These are phyloP conservation scores for Microcaecilia unicolor DNA, from an alignment of 2,797 vertebrate species.

Conservation along the genomic window DNA sequence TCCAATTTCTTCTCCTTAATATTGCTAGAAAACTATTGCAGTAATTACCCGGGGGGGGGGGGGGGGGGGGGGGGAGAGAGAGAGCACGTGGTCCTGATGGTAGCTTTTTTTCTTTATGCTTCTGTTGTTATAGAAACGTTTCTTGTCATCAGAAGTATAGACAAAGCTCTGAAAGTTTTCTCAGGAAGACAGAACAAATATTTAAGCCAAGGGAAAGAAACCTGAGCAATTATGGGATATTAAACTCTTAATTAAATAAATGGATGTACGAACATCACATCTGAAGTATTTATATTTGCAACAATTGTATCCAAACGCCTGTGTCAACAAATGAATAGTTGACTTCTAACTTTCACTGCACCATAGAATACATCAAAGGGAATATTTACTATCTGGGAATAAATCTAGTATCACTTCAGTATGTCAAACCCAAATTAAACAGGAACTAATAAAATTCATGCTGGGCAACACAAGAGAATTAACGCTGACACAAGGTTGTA, in stretches of 20 bases:
- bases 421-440: conserved; percentile 3
- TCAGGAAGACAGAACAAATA: conserved; percentile 12
- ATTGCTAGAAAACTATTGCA: neutral
- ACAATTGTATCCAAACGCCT: conserved; percentile 40
- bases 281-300: conserved; percentile 19
- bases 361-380: conserved; percentile 18
- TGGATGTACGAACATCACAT: conserved; percentile 18
- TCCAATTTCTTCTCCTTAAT: too few species aligned
- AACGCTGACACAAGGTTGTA: neutral
- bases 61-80: too few species aligned
- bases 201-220: conserved; percentile 25
- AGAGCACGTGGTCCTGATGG: too few species aligned
- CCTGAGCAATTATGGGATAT: conserved; percentile 20
- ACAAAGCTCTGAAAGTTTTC: conserved; percentile 21
- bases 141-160: neutral
- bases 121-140: conserved; percentile 14
- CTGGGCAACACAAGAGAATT: neutral
- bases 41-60: too few species aligned
- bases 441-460: neutral
- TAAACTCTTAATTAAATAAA: conserved; percentile 45
- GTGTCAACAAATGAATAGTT: conserved; percentile 37
- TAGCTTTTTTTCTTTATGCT: neutral
- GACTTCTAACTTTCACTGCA: conserved; percentile 28
- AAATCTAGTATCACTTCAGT: neutral
- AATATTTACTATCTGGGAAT: conserved; percentile 14